These are phyloP conservation scores for Diglossa cyanea DNA, from an alignment of 2,797 vertebrate genomes.

Conservation along the genomic window DNA sequence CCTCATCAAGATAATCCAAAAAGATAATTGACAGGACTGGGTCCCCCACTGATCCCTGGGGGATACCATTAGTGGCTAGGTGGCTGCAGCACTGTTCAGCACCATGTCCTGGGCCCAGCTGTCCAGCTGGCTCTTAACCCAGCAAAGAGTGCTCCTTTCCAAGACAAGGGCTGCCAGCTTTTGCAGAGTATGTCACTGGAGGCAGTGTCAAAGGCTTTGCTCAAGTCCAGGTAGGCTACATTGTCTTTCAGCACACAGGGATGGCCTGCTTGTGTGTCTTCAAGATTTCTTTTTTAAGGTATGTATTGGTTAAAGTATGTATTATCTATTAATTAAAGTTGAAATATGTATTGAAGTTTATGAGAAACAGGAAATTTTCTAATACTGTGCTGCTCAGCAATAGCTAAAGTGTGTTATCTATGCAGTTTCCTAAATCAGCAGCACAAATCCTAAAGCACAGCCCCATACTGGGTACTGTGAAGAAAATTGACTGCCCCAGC, in stretches of 20 bases:
- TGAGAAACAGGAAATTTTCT: neutral
- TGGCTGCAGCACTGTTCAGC: neutral
- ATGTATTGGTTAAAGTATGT: neutral
- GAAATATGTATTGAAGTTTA: neutral
- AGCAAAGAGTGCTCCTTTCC: neutral
- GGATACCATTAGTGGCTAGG: neutral
- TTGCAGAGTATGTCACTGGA: fast-evolving
- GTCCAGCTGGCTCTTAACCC: neutral
- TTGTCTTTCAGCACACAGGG: neutral
- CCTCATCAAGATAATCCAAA: neutral
- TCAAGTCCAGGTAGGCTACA: neutral
- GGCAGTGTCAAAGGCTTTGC: fast-evolving
- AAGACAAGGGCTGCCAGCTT: fast-evolving
- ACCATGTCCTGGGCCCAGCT: neutral
- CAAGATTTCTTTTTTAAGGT: neutral
- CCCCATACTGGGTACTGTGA: neutral
- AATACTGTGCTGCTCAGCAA: neutral
- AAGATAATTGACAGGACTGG: neutral
- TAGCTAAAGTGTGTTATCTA: neutral
- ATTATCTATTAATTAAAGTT: neutral
- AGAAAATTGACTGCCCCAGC: neutral
- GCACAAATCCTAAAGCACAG: neutral
- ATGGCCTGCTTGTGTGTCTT: neutral
- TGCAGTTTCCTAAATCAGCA: neutral
- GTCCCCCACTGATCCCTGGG: neutral